Evolutionary conservation across 2,888 invertebrate genomes (phyloP).

Genomic region (Polia nebulosa): DNA sequence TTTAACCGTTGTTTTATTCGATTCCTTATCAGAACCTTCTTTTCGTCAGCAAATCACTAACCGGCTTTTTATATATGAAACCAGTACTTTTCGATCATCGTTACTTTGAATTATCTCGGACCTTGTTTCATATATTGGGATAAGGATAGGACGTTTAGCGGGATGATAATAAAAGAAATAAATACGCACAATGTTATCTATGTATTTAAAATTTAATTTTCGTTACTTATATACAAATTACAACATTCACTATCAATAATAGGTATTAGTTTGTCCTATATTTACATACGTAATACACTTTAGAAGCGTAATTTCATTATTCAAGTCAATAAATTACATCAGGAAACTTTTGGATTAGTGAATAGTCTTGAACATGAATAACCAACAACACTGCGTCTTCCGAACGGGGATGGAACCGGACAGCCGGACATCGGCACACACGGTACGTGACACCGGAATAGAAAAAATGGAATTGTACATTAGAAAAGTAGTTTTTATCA

Average conservation of each 20-base stretch:
- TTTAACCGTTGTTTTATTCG: constrained; percentile 73
- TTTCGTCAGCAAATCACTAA: too few relatives aligned
- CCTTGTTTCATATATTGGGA: neutral
- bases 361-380: constrained; percentile 79
- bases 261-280: constrained; percentile 90
- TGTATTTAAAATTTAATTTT: constrained; percentile 91
- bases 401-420: constrained; percentile 76
- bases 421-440: constrained; percentile 55
- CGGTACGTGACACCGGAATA: constrained; percentile 75
- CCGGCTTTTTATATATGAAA: too few relatives aligned
- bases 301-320: constrained; percentile 89
- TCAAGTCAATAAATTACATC: constrained; percentile 87
- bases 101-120: too few relatives aligned
- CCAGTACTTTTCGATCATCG: too few relatives aligned
- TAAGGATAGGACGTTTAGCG: neutral
- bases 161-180: constrained; percentile 69
- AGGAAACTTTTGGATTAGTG: constrained; percentile 87
- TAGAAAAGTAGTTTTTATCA: constrained; percentile 79
- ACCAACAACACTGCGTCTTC: constrained; percentile 75
- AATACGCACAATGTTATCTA: constrained; percentile 88
- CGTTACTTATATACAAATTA: constrained; percentile 91
- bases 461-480: constrained; percentile 86
- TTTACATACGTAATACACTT: constrained; percentile 91
- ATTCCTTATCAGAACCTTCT: neutral
- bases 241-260: constrained; percentile 91